Conservation (phyloP, 2,888 invertebrate genomes). For the Trissolcus brochymenae region DNA sequence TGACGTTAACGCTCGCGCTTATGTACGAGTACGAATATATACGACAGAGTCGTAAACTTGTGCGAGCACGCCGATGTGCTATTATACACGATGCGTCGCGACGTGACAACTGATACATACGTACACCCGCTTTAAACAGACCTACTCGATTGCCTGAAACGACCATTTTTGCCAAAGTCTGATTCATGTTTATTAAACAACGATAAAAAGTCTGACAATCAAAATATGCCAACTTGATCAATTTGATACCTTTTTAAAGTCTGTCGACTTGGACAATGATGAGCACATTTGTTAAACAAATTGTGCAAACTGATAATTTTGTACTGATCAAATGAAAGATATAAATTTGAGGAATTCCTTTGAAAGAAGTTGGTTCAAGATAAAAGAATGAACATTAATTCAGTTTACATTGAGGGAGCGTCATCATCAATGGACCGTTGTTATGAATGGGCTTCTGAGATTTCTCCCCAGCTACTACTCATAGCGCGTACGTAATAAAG, state of each 20-base stretch:
- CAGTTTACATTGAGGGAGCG: constrained; percentile 16
- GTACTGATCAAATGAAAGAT: too few species aligned
- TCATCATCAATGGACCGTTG: constrained; percentile 37
- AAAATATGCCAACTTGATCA: too few species aligned
- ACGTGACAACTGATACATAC: constrained; percentile 40
- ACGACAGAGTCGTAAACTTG: constrained; percentile 42
- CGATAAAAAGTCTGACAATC: too few species aligned
- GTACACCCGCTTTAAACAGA: constrained; percentile 7
- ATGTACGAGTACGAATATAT: constrained; percentile 41
- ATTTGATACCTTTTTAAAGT: too few species aligned
- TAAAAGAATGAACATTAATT: constrained; percentile 15
- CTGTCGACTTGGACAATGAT: too few species aligned
- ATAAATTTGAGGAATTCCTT: too few species aligned
- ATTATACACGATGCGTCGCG: constrained; percentile 39
- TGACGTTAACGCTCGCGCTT: constrained; percentile 72
- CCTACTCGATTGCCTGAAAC: not conserved
- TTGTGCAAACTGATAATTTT: too few species aligned
- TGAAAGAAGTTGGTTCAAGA: not conserved
- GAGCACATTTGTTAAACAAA: too few species aligned
- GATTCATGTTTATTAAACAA: too few species aligned
- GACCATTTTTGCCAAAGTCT: not conserved
- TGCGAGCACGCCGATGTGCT: constrained; percentile 23
- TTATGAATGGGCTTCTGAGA: constrained; percentile 33
- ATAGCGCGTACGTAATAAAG: constrained; percentile 32
- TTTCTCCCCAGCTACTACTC: constrained; percentile 24